phyloP scores from a whole-genome alignment of 2,113 vertebrate species.

The Triplophysa siluroides region DNA sequence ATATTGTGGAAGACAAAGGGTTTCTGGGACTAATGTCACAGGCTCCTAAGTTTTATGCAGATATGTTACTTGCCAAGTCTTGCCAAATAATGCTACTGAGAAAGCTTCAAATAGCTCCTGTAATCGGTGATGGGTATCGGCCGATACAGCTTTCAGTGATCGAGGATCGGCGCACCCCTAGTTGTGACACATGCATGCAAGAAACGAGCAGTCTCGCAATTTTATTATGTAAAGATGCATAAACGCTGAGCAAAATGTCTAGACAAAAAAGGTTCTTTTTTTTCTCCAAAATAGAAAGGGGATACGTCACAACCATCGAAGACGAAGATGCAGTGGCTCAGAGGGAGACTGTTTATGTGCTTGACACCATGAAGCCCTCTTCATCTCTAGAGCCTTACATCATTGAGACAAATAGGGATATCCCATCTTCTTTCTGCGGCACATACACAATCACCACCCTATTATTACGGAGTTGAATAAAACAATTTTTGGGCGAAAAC shows the following conservation, averaged over 20 bases:
- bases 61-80: too few species aligned
- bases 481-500: background rate
- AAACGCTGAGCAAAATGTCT: background rate
- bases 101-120: too few species aligned
- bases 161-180: too few species aligned
- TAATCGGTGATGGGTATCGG: too few species aligned
- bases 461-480: background rate
- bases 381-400: constrained; percentile 51
- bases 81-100: too few species aligned
- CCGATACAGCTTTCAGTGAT: too few species aligned
- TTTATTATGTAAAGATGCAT: background rate
- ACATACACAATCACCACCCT: background rate
- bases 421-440: constrained; percentile 9
- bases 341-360: constrained; percentile 38
- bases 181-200: background rate
- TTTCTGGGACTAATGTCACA: too few species aligned
- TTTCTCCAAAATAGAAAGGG: background rate
- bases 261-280: background rate
- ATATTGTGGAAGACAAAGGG: too few species aligned
- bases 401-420: constrained; percentile 38
- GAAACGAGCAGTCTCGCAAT: background rate
- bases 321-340: constrained; percentile 22
- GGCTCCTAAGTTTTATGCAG: too few species aligned
- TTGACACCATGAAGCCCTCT: constrained; percentile 46
- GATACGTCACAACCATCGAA: constrained; percentile 21